Conservation (phyloP, 2,888 invertebrate species). For the Tribolium freemani region DNA sequence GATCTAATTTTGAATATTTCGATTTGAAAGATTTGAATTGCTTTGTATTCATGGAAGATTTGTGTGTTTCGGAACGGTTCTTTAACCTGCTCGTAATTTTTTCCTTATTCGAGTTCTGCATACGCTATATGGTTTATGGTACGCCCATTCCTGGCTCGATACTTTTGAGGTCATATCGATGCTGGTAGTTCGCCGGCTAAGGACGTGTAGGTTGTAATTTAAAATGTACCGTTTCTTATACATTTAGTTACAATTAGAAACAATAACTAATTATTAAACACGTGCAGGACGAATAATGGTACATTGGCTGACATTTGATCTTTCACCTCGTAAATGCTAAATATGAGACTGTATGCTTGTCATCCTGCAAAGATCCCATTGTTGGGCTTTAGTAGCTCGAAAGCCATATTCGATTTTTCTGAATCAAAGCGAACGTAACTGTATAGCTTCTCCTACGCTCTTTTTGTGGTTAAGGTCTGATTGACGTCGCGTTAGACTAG, state of each 20-base stretch:
- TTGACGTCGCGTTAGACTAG: background rate
- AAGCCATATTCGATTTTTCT: background rate
- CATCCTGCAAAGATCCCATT: background rate
- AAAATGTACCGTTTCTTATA: constrained; percentile 39
- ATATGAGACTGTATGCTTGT: background rate
- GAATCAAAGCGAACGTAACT: background rate
- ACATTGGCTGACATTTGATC: constrained; percentile 39
- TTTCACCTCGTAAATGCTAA: constrained; percentile 25
- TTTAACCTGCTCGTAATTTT: constrained; percentile 18
- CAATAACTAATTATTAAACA: constrained; percentile 39
- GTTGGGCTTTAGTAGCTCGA: background rate
- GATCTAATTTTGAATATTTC: constrained; percentile 14
- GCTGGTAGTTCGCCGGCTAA: constrained; percentile 20
- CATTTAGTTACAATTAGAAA: constrained; percentile 30
- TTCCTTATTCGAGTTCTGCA: constrained; percentile 1
- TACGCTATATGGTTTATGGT: constrained; percentile 12
- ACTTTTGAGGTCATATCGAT: constrained; percentile 29
- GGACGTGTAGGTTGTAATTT: constrained; percentile 31
- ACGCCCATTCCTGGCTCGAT: constrained; percentile 22
- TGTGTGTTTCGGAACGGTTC: constrained; percentile 24
- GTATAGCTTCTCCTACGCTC: background rate
- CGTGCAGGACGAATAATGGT: constrained; percentile 17
- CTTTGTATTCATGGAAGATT: constrained; percentile 26
- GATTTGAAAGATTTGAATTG: constrained; percentile 18
- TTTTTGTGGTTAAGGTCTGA: background rate